Base-by-base conservation (phyloP, 2,113 vertebrate genomes). In the Hippocampus guttulatus region DNA sequence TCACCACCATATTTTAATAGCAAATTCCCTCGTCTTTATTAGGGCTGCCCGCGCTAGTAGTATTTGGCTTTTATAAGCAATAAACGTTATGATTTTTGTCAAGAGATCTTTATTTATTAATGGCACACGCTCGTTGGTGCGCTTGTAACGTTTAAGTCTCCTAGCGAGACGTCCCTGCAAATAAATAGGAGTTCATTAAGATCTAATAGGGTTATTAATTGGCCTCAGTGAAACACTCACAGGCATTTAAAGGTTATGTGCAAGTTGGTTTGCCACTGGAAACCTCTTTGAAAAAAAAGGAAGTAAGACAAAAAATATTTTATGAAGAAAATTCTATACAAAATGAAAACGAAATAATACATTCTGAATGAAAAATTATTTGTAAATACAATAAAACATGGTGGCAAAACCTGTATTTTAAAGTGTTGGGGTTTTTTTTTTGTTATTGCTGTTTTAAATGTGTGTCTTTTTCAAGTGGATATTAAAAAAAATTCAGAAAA, bases 1-100 rank as follows among this genome's bases (percentile, higher is more conserved):
- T 95, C 93, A 93, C 77, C 92, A 93, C 94, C 92, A 95, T 93
- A 95, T 97, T 95, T 94, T 97, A 95, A 97, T 95, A 94, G 95
- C 91, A 94, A 94, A 93, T 92, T 92, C 93, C 92, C 93, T 93
- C 92, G 93, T 91, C 92, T 93, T 95, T 95, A 95, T 94, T 94
- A 92, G 94, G 74, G n/a, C 41, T 65, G 40, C n/a, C 6, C n/a
- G 63, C 43, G 43, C 43, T 47, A 27, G 64, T 92, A 91, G 92
- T 90, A 93, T 94, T 92, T 87, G 66, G 66, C 75, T 93, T 93
- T 92, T 92, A 93, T 93, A 87, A 90, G 90, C 92, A 91, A 92
- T 94, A 87, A 92, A 93, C 89, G 85, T 93, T 91, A 88, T 93
- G 92, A 93, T 93, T 88, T 82, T 81, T 67, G 81, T 78, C 71